phyloP scores from a whole-genome alignment of 2,888 invertebrate species.

The Aleiodes leptofemur region DNA sequence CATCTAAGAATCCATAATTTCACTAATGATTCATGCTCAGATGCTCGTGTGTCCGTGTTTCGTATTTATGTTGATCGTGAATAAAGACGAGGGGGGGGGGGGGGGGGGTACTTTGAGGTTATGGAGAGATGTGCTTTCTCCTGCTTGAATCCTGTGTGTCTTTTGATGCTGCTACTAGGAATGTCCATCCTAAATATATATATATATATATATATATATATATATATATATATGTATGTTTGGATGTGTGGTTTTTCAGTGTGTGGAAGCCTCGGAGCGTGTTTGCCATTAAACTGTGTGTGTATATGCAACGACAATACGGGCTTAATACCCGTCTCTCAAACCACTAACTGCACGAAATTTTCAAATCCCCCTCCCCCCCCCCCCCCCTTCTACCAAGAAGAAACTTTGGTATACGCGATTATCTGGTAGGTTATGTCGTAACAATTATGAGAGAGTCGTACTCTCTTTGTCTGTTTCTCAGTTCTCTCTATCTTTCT shows the following conservation, averaged over 20 bases:
- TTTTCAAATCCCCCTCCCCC: slow-evolving; percentile 54
- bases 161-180: neutral
- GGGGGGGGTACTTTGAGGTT: neutral
- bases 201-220: slow-evolving; percentile 33
- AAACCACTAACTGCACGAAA: slow-evolving; percentile 72
- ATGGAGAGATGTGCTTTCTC: neutral
- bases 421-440: slow-evolving; percentile 75
- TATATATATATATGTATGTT: slow-evolving; percentile 36
- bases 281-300: slow-evolving; percentile 56
- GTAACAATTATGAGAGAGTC: slow-evolving; percentile 74
- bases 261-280: slow-evolving; percentile 49
- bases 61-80: slow-evolving; percentile 12
- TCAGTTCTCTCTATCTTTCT: neutral
- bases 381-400: slow-evolving; percentile 35
- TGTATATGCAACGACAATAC: slow-evolving; percentile 72
- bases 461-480: slow-evolving; percentile 62
- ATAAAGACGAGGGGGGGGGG: neutral
- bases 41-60: neutral
- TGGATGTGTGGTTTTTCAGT: slow-evolving; percentile 2
- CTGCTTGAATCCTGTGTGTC: neutral
- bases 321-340: slow-evolving; percentile 73
- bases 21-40: slow-evolving; percentile 8
- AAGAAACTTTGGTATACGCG: slow-evolving; percentile 72
- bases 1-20: slow-evolving; percentile 31
- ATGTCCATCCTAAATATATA: neutral